A percentile compares a stretch with the other conserved stretches of the same genome.
These are phyloP conservation scores for Raja brachyura DNA, from an alignment of 2,113 vertebrate genomes.

Conservation along the genomic window DNA sequence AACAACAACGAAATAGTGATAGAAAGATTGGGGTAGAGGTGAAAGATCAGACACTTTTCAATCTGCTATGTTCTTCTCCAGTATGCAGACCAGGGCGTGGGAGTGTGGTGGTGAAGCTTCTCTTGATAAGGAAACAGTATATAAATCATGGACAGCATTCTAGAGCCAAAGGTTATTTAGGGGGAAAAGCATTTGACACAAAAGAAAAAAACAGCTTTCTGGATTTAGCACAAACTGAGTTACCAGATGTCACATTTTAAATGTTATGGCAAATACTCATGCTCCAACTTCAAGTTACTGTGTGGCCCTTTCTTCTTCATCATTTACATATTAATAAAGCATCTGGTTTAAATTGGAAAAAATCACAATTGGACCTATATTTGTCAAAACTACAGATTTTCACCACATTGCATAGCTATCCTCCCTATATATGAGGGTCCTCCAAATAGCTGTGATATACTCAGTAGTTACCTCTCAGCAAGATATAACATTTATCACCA, in stretches of 20 bases:
- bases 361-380: not conserved
- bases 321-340: not conserved
- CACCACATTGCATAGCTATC: not conserved
- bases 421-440: not conserved
- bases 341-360: conserved; percentile 30
- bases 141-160: not conserved
- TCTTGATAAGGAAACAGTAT: not conserved
- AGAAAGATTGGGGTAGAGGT: not conserved
- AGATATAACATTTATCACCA: not conserved
- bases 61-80: not conserved
- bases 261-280: conserved; percentile 1
- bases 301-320: not conserved
- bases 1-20: not conserved
- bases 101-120: not conserved
- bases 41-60: not conserved
- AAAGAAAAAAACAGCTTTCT: not conserved
- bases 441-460: not conserved
- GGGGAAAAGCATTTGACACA: not conserved
- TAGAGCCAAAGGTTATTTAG: not conserved
- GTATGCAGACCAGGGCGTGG: not conserved
- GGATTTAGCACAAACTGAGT: not conserved
- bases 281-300: not conserved
- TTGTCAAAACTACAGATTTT: not conserved
- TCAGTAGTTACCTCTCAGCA: not conserved
- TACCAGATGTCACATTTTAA: conserved; percentile 5